Evolutionary conservation across 2,113 vertebrate genomes (phyloP).

Genomic region (Elachura formosa): DNA sequence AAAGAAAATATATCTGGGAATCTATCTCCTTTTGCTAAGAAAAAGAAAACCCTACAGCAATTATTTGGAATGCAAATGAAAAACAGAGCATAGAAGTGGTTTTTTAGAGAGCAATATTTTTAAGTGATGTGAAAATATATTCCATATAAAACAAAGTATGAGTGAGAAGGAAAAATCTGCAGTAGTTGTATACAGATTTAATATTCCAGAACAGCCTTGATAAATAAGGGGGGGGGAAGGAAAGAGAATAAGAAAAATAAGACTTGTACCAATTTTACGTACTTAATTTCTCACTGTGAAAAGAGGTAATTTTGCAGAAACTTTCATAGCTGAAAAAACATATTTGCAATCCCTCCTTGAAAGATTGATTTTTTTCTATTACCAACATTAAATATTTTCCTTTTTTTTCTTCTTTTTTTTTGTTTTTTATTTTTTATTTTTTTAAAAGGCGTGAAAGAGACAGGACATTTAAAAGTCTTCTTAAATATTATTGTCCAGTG

Average conservation of each 20-base stretch:
- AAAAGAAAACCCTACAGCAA: background rate
- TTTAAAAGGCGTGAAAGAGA: background rate
- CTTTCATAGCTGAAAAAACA: background rate
- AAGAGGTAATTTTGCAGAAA: background rate
- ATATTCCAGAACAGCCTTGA: background rate
- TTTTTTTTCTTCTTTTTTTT: background rate
- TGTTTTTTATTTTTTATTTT: background rate
- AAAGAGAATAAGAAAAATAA: background rate
- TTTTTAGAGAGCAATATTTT: background rate
- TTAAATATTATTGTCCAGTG: background rate
- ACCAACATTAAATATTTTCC: background rate
- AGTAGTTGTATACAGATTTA: background rate
- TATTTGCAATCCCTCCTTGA: background rate
- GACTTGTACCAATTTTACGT: background rate
- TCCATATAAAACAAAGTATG: background rate
- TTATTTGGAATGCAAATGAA: background rate
- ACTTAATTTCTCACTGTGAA: background rate
- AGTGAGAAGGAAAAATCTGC: background rate
- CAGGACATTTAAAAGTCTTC: background rate
- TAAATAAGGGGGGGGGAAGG: fast-evolving
- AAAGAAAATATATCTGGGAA: background rate
- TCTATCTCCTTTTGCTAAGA: background rate
- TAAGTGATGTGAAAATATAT: background rate
- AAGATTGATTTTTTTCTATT: background rate
- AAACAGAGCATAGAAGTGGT: background rate